Conservation (phyloP, 2,113 vertebrate genomes). For the Patagioenas fasciata region DNA sequence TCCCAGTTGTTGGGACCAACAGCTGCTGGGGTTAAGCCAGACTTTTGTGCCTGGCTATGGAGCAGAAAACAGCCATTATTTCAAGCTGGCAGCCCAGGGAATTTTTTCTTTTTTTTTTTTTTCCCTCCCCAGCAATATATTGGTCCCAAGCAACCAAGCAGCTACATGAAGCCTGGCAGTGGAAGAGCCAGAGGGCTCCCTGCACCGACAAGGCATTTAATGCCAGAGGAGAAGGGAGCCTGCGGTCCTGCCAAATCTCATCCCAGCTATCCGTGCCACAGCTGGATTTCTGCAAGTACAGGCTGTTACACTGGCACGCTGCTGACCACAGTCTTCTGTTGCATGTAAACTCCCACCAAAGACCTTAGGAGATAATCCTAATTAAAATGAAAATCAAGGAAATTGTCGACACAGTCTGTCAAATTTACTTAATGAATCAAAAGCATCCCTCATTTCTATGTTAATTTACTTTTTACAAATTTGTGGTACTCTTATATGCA, state of each 20-base stretch:
- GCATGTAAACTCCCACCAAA: constrained; percentile 18
- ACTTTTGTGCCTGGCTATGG: background rate
- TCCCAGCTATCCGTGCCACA: background rate
- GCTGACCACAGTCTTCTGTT: constrained; percentile 46
- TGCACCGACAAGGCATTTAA: background rate
- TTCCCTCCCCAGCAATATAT: background rate
- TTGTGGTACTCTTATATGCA: background rate
- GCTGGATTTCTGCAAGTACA: constrained; percentile 41
- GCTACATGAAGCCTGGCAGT: background rate
- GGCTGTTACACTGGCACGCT: constrained; percentile 28
- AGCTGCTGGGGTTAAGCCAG: background rate
- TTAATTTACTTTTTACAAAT: constrained; percentile 63
- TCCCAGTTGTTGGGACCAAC: background rate
- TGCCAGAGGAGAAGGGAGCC: background rate
- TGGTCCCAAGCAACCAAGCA: background rate
- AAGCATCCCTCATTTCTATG: constrained; percentile 61
- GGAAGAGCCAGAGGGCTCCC: background rate
- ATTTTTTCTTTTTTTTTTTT: background rate
- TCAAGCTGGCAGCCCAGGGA: background rate
- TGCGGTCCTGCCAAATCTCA: background rate
- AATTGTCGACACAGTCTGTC: constrained; percentile 63
- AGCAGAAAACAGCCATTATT: background rate
- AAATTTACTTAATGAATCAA: constrained; percentile 64
- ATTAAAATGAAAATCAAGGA: constrained; percentile 67
- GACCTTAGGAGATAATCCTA: constrained; percentile 57